phyloP scores from a whole-genome alignment of 2,888 invertebrate species.

The Perizoma affinitatum region DNA sequence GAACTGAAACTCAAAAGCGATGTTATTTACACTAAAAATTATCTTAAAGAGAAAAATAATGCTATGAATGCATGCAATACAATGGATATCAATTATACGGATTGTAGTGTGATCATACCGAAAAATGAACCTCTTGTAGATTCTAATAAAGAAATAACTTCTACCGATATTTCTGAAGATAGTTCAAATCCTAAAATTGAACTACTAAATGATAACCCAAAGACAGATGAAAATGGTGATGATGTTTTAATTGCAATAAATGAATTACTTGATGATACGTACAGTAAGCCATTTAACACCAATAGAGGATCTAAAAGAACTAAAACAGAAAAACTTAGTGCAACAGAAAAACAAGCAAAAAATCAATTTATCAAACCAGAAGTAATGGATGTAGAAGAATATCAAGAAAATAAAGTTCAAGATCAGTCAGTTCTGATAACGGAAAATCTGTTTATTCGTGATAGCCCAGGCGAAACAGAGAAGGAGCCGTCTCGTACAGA shows the following conservation, averaged over 20 bases:
- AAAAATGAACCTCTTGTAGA: constrained; percentile 1
- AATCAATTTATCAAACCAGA: constrained; percentile 16
- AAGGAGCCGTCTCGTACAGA: too few species aligned
- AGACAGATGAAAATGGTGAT: constrained; percentile 8
- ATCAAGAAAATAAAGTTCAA: background rate
- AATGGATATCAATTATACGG: background rate
- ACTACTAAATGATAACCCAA: constrained; percentile 1
- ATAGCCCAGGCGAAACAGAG: background rate
- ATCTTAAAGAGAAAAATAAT: constrained; percentile 9
- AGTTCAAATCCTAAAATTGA: background rate
- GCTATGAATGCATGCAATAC: background rate
- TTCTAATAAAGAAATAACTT: background rate
- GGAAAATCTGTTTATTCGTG: background rate
- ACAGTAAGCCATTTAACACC: background rate
- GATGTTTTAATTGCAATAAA: constrained; percentile 18
- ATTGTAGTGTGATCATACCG: background rate
- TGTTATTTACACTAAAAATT: background rate
- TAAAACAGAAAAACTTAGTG: background rate
- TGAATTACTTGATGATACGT: constrained; percentile 7
- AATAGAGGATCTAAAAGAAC: background rate
- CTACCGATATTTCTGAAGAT: background rate
- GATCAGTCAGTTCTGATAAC: background rate
- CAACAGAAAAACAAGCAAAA: background rate
- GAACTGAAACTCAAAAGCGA: constrained; percentile 8
- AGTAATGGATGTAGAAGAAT: constrained; percentile 19